These are phyloP conservation scores for Albula goreensis DNA, from an alignment of 2,113 vertebrate genomes.

Conservation along the genomic window DNA sequence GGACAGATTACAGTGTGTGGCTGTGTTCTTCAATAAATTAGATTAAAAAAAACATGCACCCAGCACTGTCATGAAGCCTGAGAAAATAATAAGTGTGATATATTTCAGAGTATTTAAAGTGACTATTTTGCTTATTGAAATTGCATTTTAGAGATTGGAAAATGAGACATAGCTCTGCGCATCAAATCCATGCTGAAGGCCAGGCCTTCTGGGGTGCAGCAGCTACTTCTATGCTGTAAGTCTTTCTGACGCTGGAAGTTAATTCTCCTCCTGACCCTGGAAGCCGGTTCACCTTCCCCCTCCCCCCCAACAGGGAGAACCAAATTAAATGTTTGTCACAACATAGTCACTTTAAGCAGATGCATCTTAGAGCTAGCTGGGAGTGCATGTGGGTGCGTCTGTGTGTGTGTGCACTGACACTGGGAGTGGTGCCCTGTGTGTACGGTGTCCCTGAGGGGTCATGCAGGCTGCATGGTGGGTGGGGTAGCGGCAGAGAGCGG, in stretches of 20 bases:
- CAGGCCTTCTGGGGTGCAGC: neutral
- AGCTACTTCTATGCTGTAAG: neutral
- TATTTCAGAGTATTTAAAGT: neutral
- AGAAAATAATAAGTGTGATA: neutral
- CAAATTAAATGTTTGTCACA: neutral
- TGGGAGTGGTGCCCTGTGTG: neutral
- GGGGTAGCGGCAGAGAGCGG: neutral
- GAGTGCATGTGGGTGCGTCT: neutral
- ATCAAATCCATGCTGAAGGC: neutral
- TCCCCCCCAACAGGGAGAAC: neutral
- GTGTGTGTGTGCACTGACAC: neutral
- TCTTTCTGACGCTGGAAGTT: neutral
- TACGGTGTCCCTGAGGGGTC: neutral
- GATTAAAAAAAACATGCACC: neutral
- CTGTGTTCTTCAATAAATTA: neutral
- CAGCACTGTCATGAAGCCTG: neutral
- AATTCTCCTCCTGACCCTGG: no score
- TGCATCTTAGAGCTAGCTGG: neutral
- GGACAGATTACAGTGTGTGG: neutral
- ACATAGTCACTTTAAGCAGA: conserved; percentile 6
- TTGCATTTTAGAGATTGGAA: neutral
- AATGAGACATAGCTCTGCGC: neutral
- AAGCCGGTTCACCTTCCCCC: neutral
- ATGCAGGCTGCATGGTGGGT: neutral
- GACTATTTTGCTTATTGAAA: neutral